Evolutionary conservation across 2,797 vertebrate species (phyloP), one percentile per base, ranked within the genome.

Genomic region (Ibycter americanus): DNA sequence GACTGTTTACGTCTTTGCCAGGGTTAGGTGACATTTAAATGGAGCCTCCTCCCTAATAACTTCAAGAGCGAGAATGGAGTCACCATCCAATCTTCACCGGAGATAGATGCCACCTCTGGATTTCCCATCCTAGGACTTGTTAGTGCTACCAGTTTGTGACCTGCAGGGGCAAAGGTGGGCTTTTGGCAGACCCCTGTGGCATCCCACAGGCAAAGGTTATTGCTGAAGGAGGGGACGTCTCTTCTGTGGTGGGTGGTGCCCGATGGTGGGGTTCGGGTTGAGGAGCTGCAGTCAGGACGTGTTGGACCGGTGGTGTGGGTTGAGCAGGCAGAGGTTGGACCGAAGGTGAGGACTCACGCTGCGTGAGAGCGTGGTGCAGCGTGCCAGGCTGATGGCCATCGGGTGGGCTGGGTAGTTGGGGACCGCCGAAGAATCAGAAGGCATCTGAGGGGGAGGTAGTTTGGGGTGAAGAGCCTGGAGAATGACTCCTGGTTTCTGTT

Each of bases 381-480:
- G 29, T 21, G 62, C 68, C 68, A 13, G 47, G 47, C 89, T 62
- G 55, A n/a, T 13, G 59, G 3, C 55, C 6, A 3, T n/a, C 27
- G 2, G 67, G 1, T 0, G 5, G 46, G 58, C 26, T 36, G 42
- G 27, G n/a, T 2, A 1, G 15, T 0, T 47, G 83, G 7, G 68
- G 61, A 9, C 31, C 59, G 26, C 42, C 11, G 0, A 15, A n/a
- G 29, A 26, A 4, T 5, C 7, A 8, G 59, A 5, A 29, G 34
- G 32, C 4, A 2, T 4, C 47, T 5, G 4, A 40, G 66, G n/a
- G 46, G 26, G 25, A 14, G 14, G n/a, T 4, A 15, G 23, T 12
- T 19, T 3, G 40, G n/a, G 31, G 15, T 12, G 15, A 29, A 62
- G 52, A 86, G 27, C 49, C 54, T 61, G 4, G 6, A 44, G 59